A percentile compares a stretch with the other conserved stretches of the same genome.
Evolutionary conservation across 2,888 invertebrate genomes (phyloP).

Genomic region (Scaptomyza flava): DNA sequence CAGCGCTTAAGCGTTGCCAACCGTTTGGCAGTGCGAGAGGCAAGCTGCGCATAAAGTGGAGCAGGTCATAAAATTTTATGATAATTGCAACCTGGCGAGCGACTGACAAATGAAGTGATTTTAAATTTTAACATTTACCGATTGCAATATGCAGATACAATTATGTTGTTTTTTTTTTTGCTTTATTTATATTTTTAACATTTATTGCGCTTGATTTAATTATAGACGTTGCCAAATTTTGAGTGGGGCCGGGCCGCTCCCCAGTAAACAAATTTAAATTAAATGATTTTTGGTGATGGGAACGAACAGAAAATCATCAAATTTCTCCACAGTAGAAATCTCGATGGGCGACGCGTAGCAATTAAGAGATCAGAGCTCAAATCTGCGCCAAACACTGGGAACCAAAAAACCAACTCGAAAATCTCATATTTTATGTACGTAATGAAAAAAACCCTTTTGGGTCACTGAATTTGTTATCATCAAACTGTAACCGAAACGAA

Average conservation of each 20-base stretch:
- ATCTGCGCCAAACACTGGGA: constrained; percentile 44
- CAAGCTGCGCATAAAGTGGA: constrained; percentile 70
- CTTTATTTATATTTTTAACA: constrained; percentile 27
- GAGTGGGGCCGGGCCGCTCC: constrained; percentile 47
- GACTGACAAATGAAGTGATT: constrained; percentile 78
- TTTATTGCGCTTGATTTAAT: constrained; percentile 67
- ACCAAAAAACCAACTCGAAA: constrained; percentile 24
- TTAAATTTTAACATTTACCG: constrained; percentile 47
- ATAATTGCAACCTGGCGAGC: constrained; percentile 73
- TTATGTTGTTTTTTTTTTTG: background rate
- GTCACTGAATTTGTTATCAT: constrained; percentile 77
- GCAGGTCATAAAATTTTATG: constrained; percentile 78
- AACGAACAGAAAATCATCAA: constrained; percentile 30
- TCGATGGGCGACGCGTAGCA: constrained; percentile 34
- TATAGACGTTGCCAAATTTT: constrained; percentile 60
- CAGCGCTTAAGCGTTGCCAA: constrained; percentile 65
- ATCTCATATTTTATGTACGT: too few relatives aligned
- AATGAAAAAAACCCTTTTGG: constrained; percentile 58
- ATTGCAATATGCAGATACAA: constrained; percentile 21
- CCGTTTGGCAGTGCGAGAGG: constrained; percentile 11
- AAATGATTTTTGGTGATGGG: constrained; percentile 23
- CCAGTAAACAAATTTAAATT: constrained; percentile 49
- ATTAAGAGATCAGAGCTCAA: constrained; percentile 54
- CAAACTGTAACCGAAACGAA: constrained; percentile 77
- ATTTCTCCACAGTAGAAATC: constrained; percentile 51